Evolutionary conservation across 2,113 vertebrate species (phyloP).

Genomic region (Apteryx mantelli): DNA sequence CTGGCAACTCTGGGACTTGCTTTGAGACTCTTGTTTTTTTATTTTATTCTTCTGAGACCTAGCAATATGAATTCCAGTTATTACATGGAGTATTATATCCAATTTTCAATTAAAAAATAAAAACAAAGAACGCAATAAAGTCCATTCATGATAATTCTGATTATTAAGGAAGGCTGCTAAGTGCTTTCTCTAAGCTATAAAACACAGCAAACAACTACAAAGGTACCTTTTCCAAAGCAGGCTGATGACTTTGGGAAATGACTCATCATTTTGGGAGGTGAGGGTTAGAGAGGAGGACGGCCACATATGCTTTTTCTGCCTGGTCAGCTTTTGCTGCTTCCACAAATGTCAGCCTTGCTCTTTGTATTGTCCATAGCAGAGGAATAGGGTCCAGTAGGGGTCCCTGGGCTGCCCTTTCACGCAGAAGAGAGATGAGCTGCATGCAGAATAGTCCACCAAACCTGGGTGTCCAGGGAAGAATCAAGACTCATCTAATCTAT

Average conservation of each 20-base stretch:
- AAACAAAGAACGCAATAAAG: background rate
- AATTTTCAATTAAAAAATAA: background rate
- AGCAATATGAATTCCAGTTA: background rate
- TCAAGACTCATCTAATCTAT: background rate
- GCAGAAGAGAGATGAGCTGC: background rate
- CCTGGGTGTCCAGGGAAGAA: background rate
- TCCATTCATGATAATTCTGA: background rate
- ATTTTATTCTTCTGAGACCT: background rate
- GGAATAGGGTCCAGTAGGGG: background rate
- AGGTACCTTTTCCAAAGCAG: background rate
- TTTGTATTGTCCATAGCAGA: background rate
- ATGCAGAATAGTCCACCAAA: background rate
- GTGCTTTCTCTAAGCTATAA: background rate
- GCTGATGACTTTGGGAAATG: background rate
- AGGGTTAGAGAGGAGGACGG: background rate
- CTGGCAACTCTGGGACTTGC: background rate
- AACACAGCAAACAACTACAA: background rate
- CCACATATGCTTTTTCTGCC: background rate
- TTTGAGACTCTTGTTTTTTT: background rate
- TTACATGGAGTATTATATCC: accelerated
- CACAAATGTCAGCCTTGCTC: background rate
- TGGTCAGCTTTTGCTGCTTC: background rate
- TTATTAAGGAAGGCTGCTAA: background rate
- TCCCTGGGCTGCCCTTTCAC: background rate
- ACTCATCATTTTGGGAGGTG: background rate